Base-by-base conservation (phyloP, 2,113 vertebrate species). In the Lepus americanus region DNA sequence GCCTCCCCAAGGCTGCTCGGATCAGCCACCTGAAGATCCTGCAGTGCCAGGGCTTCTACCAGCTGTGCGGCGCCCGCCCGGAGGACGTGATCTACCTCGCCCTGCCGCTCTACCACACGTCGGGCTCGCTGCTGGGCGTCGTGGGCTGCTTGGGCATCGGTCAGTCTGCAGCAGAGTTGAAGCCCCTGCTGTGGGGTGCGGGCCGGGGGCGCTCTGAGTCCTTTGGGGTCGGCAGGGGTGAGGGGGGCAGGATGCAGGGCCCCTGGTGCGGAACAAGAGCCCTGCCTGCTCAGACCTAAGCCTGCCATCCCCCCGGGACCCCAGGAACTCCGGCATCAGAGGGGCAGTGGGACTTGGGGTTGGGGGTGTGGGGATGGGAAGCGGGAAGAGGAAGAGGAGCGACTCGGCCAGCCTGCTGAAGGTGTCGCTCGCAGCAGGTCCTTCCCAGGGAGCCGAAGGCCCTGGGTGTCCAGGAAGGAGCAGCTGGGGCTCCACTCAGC, bases 61-160 rank as follows among this genome's bases (percentile, higher is more conserved):
- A 98, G 33, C 95, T 99, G 96, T 99, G 99, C n/a, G 99, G 99
- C 0, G 98, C 98, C 13, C 96, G 73, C 33, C 95, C 96, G 79
- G 73, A 97, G 1, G 99, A 99, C 22, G 96, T 98, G 6, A 98
- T 99, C 97, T 99, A 99, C 97, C 97, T 99, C 79, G 95, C 99
- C 0, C 99, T 99, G 55, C 99, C 99, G 0, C 98, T 99, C 4
- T 99, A 99, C 97, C 99, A 99, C 98, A 99, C 99, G 98, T 98
- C 99, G 0, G 99, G 99, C 0, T 98, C 99, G 61, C 98, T 99
- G 5, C 92, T 99, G 92, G 99, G 99, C 49, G 82, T 99, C 3
- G 97, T 99, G 0, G 99, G 99, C 93, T 99, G 99, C 97, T 98
- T 99, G 3, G 98, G 99, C 81, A 98, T 99, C 0, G 99, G 99